phyloP scores from a whole-genome alignment of 2,888 invertebrate species.

The Lasioglossum zephyrum region DNA sequence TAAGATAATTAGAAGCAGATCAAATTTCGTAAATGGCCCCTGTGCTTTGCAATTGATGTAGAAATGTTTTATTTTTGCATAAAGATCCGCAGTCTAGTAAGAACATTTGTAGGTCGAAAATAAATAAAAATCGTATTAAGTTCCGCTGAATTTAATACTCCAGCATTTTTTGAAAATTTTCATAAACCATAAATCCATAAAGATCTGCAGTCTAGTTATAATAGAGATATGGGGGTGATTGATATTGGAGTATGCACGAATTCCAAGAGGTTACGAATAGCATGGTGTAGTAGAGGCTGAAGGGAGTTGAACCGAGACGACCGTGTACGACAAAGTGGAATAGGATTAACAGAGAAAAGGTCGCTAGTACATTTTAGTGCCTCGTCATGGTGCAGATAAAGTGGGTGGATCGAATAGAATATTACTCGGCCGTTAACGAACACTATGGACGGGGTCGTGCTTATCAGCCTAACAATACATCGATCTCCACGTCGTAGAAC shows the following conservation, averaged over 20 bases:
- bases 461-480: slow-evolving; percentile 1
- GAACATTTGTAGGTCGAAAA: too few relatives aligned
- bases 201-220: too few relatives aligned
- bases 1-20: too few relatives aligned
- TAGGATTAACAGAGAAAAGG: background rate
- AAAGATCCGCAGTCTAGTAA: too few relatives aligned
- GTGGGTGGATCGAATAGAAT: slow-evolving; percentile 11
- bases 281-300: background rate
- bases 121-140: too few relatives aligned
- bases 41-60: too few relatives aligned
- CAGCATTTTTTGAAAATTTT: too few relatives aligned
- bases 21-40: too few relatives aligned
- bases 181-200: too few relatives aligned
- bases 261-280: background rate
- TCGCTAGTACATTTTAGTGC: background rate
- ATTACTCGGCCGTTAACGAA: background rate
- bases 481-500: background rate
- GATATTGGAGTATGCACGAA: background rate
- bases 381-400: background rate
- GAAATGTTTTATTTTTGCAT: too few relatives aligned
- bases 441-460: background rate
- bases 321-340: background rate
- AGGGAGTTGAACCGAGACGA: background rate
- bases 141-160: too few relatives aligned
- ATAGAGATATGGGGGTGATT: background rate